phyloP scores from a whole-genome alignment of 1,140 invertebrate species.

The Battus philenor region DNA sequence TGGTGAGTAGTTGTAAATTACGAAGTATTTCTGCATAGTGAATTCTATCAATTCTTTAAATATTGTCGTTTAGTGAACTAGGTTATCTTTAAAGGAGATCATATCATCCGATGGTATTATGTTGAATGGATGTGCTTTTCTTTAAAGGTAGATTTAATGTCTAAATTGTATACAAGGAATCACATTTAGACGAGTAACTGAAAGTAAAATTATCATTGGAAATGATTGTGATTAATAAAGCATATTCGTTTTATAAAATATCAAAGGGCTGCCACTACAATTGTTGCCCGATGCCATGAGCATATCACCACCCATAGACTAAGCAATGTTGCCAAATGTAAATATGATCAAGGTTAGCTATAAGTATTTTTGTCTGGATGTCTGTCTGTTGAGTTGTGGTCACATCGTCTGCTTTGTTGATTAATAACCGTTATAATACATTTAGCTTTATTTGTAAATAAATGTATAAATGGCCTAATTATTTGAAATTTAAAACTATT shows the following conservation, averaged over 20 bases:
- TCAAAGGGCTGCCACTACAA: conserved; percentile 43
- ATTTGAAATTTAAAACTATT: too few species aligned
- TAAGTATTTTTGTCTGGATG: conserved; percentile 41
- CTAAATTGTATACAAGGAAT: conserved; percentile 16
- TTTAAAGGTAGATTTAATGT: conserved; percentile 17
- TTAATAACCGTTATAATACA: too few species aligned
- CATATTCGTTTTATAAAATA: conserved; percentile 45
- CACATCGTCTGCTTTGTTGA: too few species aligned
- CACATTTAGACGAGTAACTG: conserved; percentile 16
- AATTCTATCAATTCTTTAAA: conserved; percentile 13
- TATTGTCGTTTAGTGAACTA: conserved; percentile 15
- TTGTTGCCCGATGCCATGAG: conserved; percentile 50
- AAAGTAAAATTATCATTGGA: conserved; percentile 35
- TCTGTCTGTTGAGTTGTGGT: conserved; percentile 47
- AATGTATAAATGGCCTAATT: conserved; percentile 6
- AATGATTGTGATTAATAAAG: conserved; percentile 58
- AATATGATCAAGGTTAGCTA: conserved; percentile 41
- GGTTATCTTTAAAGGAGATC: conserved; percentile 6
- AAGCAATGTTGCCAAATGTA: conserved; percentile 71
- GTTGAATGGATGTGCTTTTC: conserved; percentile 11
- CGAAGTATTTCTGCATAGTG: conserved; percentile 12
- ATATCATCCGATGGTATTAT: neutral
- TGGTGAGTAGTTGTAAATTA: conserved; percentile 1
- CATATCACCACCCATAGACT: conserved; percentile 70
- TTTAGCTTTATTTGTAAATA: conserved; percentile 9